These are phyloP conservation scores for Eidolon dupreanum DNA, from an alignment of 2,797 vertebrate species.

Conservation along the genomic window DNA sequence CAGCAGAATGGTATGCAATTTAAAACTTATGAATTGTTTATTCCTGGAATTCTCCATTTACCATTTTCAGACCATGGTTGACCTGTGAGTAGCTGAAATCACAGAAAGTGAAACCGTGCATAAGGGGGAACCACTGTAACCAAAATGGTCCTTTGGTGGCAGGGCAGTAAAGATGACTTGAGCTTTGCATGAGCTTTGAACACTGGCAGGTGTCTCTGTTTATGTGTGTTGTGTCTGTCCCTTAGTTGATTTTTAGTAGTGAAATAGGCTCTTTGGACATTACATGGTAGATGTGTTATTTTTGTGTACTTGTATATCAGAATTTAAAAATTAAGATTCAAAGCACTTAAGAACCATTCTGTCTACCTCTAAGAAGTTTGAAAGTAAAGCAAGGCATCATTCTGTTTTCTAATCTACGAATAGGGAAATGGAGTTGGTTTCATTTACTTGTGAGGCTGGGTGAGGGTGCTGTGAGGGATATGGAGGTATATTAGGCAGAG, in stretches of 20 bases:
- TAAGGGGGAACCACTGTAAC: not conserved
- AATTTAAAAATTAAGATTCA: not conserved
- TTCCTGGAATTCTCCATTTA: not conserved
- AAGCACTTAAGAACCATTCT: not conserved
- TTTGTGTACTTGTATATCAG: not conserved
- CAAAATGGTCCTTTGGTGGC: not conserved
- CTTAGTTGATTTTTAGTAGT: not conserved
- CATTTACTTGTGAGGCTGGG: not conserved
- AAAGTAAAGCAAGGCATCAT: not conserved
- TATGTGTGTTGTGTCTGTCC: not conserved
- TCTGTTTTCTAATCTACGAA: not conserved
- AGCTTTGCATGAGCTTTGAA: not conserved
- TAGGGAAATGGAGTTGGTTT: not conserved
- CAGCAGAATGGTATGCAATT: not conserved
- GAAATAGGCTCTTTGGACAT: not conserved
- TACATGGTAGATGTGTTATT: not conserved
- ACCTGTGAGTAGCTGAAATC: too few relatives aligned
- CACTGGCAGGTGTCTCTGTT: not conserved
- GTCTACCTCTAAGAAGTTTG: not conserved
- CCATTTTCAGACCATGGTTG: too few relatives aligned
- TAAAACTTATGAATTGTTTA: not conserved
- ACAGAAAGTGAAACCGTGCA: too few relatives aligned
- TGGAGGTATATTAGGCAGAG: not conserved
- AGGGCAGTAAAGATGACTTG: not conserved
- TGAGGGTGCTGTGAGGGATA: not conserved